These are phyloP conservation scores for Drosophila meridionalis DNA, from an alignment of 2,888 invertebrate genomes.

Conservation along the genomic window DNA sequence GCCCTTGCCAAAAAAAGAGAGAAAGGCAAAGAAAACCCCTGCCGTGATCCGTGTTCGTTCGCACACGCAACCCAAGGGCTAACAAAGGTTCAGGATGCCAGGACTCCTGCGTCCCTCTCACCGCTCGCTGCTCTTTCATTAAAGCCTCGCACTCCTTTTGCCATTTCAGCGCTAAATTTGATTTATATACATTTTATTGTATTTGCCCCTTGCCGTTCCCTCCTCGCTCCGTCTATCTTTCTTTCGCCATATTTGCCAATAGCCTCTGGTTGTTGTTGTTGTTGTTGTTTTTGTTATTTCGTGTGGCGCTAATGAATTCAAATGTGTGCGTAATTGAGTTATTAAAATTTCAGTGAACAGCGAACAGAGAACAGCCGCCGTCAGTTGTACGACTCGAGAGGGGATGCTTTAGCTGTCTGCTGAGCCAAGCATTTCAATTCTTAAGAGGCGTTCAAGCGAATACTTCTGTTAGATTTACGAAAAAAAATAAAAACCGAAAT, in stretches of 20 bases:
- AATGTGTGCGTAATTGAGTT: slow-evolving; percentile 84
- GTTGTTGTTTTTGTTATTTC: slow-evolving; percentile 47
- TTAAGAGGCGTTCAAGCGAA: slow-evolving; percentile 73
- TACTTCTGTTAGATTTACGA: slow-evolving; percentile 44
- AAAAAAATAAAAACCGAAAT: slow-evolving; percentile 3
- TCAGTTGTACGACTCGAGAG: slow-evolving; percentile 34
- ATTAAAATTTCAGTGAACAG: slow-evolving; percentile 79
- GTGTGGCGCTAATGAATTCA: slow-evolving; percentile 82
- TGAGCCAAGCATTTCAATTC: slow-evolving; percentile 55
- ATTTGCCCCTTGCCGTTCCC: slow-evolving; percentile 65
- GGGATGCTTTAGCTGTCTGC: slow-evolving; percentile 5
- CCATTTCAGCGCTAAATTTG: slow-evolving; percentile 77
- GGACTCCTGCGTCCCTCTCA: slow-evolving; percentile 3
- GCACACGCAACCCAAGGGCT: slow-evolving; percentile 34
- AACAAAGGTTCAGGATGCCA: slow-evolving; percentile 41
- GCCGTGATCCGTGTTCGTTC: slow-evolving; percentile 40
- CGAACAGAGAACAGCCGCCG: slow-evolving; percentile 48
- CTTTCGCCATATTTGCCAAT: slow-evolving; percentile 2
- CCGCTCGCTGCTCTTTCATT: neutral
- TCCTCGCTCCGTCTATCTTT: neutral
- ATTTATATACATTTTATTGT: slow-evolving; percentile 79
- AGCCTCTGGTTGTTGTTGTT: slow-evolving; percentile 33
- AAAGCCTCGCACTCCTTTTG: slow-evolving; percentile 53
- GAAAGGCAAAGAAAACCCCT: slow-evolving; percentile 38
- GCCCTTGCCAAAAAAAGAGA: slow-evolving; percentile 13